Evolutionary conservation across 2,797 vertebrate species (phyloP), one percentile per base, ranked within the genome.

Genomic region (Chrosomus eos): DNA sequence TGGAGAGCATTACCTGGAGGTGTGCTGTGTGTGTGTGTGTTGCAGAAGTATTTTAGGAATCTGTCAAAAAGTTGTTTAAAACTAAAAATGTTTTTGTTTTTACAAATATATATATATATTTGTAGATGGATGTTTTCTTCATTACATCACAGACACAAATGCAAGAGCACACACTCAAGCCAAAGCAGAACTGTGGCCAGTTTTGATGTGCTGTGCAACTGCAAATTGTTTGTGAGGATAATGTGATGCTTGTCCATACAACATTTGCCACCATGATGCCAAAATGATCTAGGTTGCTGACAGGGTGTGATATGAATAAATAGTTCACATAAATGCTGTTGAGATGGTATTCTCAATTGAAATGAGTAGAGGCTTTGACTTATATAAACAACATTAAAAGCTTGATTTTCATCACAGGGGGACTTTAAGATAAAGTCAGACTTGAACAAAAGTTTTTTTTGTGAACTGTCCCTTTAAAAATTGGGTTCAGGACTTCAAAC

Each of bases 201-300:
- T 64, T 64, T 83, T 67, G 31, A 66, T 23, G 48, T 77, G 73
- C 45, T 76, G 43, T 83, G 36, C 60, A 53, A 83, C 33, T 76
- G 19, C 45, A 53, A 31, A 68, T 58, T 9, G 43, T 18, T 33
- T 51, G n/a, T 58, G 51, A n/a, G 31, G 31, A 58, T 55, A 38
- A 8, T 76, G 13, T 45, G 55, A 21, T 40, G 58, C 40, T 51
- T 21, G 48, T 36, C 18, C 36, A 31, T 55, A 67, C 62, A 31
- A 13, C 43, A 76, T 8, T 43, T 4, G 7, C 23, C 4, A 38
- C 7, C 2, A 55, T 36, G 21, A 40, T 77, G 6, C 6, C 0
- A 31, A 51, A n/a, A 10, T 67, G n/a, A 23, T 64, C 23, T 38
- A 11, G 40, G 40, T 38, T 67, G 43, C 23, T 83, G 21, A 21